These are phyloP conservation scores for Orientallactaga bullata DNA, from an alignment of 2,113 vertebrate genomes.

Conservation along the genomic window DNA sequence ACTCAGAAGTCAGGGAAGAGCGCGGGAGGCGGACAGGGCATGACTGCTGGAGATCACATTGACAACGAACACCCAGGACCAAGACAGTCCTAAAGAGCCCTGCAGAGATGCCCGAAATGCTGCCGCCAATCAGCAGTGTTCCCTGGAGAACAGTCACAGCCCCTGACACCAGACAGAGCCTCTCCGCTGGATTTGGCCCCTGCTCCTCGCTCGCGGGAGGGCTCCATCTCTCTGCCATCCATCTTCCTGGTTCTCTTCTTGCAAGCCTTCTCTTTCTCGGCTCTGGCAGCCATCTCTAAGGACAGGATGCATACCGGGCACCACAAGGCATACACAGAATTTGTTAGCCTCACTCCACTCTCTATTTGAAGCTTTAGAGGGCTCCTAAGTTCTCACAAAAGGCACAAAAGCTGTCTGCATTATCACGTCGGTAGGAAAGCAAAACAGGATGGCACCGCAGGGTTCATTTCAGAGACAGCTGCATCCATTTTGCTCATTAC, in stretches of 20 bases:
- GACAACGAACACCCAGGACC: background rate
- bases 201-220: background rate
- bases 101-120: background rate
- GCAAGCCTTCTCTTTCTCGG: background rate
- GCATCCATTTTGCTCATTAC: constrained; percentile 87
- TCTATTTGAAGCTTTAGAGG: constrained; percentile 12
- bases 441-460: constrained; percentile 32
- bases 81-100: background rate
- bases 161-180: background rate
- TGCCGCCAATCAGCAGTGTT: background rate
- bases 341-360: background rate
- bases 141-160: background rate
- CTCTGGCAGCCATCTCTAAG: background rate
- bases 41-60: background rate
- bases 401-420: constrained; percentile 38
- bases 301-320: background rate
- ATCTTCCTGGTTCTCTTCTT: background rate
- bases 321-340: background rate
- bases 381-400: background rate
- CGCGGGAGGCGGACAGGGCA: background rate
- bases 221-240: background rate
- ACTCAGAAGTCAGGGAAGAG: background rate
- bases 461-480: constrained; percentile 88
- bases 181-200: background rate
- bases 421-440: constrained; percentile 70